phyloP scores from a whole-genome alignment of 2,113 vertebrate genomes.

The Anhinga rufa region DNA sequence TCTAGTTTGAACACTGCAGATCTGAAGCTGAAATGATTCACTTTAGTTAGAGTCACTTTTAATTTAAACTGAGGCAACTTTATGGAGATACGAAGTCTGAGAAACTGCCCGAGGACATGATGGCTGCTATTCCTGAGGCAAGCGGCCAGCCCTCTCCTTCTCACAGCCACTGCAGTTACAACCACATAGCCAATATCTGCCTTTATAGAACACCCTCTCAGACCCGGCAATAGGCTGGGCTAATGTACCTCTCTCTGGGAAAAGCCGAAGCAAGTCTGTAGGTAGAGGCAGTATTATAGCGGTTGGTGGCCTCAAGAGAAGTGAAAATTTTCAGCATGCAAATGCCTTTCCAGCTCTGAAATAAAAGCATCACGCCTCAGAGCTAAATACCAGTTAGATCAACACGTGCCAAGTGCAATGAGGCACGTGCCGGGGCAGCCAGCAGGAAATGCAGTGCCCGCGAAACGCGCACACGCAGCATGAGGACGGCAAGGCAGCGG shows the following conservation, averaged over 20 bases:
- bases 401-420: fast-evolving
- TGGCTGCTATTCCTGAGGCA: not conserved
- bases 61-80: not conserved
- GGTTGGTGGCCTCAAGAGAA: not conserved
- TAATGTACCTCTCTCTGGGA: fast-evolving
- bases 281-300: not conserved
- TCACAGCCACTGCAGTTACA: not conserved
- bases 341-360: not conserved
- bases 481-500: fast-evolving
- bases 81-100: not conserved
- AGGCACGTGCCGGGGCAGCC: fast-evolving
- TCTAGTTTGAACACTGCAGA: not conserved
- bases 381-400: fast-evolving
- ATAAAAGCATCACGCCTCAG: not conserved
- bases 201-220: fast-evolving
- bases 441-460: fast-evolving
- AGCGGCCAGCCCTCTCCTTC: not conserved
- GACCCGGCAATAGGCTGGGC: fast-evolving
- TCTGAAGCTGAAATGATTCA: not conserved
- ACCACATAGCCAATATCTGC: not conserved
- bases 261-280: not conserved
- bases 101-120: not conserved
- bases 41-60: not conserved
- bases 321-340: not conserved
- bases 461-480: fast-evolving